These are phyloP conservation scores for Tenthredo notha DNA, from an alignment of 2,888 invertebrate genomes.

Conservation along the genomic window DNA sequence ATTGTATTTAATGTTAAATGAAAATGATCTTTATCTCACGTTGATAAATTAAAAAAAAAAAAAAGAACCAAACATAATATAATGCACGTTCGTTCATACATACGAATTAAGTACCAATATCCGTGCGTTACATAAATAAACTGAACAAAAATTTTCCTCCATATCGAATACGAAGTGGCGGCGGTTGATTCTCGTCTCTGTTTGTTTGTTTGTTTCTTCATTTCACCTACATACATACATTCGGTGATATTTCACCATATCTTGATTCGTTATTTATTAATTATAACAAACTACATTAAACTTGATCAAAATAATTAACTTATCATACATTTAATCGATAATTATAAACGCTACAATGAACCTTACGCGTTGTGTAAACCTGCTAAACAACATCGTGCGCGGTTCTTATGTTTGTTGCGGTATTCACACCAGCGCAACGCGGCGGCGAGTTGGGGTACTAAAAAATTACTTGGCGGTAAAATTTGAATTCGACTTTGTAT, in stretches of 20 bases:
- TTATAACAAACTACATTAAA: background rate
- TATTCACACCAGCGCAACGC: constrained; percentile 43
- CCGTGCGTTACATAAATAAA: background rate
- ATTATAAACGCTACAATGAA: background rate
- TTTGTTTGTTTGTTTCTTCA: background rate
- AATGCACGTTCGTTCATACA: background rate
- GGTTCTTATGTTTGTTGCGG: background rate
- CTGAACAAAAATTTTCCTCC: background rate
- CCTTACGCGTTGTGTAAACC: background rate
- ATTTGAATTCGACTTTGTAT: background rate
- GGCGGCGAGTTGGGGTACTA: constrained; percentile 45
- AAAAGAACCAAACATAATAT: background rate
- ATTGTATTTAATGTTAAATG: background rate
- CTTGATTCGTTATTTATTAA: background rate
- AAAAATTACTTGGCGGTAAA: constrained; percentile 47
- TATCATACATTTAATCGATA: background rate
- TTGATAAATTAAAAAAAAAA: background rate
- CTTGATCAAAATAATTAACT: background rate
- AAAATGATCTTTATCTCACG: background rate
- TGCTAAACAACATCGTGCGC: background rate
- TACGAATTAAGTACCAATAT: background rate
- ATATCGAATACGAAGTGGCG: background rate
- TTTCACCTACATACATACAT: background rate
- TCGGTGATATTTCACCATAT: background rate
- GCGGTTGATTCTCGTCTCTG: background rate